Base-by-base conservation (phyloP, 2,888 invertebrate genomes). In the Stictocephala bisonia region DNA sequence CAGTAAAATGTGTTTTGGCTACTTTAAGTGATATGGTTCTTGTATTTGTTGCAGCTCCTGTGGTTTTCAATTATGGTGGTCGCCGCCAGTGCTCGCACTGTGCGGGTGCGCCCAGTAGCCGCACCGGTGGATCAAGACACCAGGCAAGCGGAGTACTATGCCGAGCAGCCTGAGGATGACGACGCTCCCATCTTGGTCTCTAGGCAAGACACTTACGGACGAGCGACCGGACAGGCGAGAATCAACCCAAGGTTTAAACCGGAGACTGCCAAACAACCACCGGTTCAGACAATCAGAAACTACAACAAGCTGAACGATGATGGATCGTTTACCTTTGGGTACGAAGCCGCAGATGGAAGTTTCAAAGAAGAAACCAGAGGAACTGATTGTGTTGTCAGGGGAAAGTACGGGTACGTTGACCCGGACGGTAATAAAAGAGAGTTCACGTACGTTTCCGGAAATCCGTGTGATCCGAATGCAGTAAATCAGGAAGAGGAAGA, bases 301-400 rank as follows among this genome's bases (percentile, higher is more conserved):
- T 94, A 93, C 84, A 93, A 93, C 82, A 93, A 93, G 85, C 88
- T 89, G 22, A 93, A 93, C 83, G 93, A 93, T 81, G 93, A 93
- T 78, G 93, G 93, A 71, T 93, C 92, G 72, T 94, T 93, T 84
- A 93, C 93, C 7, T 93, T 93, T 84, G 93, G 93, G 40, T 94
- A 93, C 84, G 93, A 93, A 84, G 91, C 93, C 0, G 93, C 93
- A 11, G 94, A 94, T 81, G 94, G 94, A 0, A 92, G 92, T 75
- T 94, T 94, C 86, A 94, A 94, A 81, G 94, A 94, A 81, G 94
- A 94, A 83, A 94, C 93, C 2, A 85, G 94, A 73, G 94, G 93
- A 58, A 91, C 92, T 0, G 94, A 94, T 84, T 94, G 94, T 83
- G 93, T 94, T 0, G 94, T 94, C 3, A 88, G 93, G 74, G 94